Evolutionary conservation across 1,140 invertebrate species (phyloP).

Genomic region (Ganaspis sp.): DNA sequence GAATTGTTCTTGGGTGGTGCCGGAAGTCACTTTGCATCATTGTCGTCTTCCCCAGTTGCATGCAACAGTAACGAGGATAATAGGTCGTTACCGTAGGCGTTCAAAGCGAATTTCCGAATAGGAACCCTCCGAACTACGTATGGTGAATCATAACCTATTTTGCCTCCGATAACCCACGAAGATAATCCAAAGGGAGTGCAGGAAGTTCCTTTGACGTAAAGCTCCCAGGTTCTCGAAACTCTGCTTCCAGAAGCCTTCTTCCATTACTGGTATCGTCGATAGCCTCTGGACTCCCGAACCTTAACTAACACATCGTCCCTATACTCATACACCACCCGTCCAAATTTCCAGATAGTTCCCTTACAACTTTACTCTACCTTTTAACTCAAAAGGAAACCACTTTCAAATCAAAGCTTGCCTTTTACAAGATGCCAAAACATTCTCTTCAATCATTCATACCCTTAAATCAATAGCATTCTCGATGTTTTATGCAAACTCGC

Average conservation of each 20-base stretch:
- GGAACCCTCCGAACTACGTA: conserved; percentile 6
- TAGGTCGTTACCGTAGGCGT: conserved; percentile 38
- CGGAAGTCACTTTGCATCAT: conserved; percentile 30
- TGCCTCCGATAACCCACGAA: conserved; percentile 46
- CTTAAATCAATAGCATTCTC: not conserved
- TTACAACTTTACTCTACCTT: not conserved
- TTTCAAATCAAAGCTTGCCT: conserved; percentile 1
- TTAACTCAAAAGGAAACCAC: conserved; percentile 28
- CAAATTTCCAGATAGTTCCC: not conserved
- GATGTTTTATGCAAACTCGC: not conserved
- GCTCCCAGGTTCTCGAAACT: conserved; percentile 11
- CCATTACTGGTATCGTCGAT: conserved; percentile 9
- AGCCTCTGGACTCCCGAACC: conserved; percentile 5
- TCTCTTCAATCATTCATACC: not conserved
- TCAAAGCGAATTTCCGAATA: conserved; percentile 16
- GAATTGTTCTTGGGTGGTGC: conserved; percentile 15
- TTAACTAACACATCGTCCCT: not conserved
- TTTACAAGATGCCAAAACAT: conserved; percentile 9
- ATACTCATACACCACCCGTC: not conserved
- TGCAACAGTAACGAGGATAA: conserved; percentile 14
- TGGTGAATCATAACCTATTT: conserved; percentile 35
- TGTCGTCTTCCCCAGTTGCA: conserved; percentile 35
- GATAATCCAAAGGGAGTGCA: conserved; percentile 46
- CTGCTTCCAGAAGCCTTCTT: conserved; percentile 22
- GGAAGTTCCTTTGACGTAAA: conserved; percentile 40